A percentile compares a stretch with the other conserved stretches of the same genome.
These are phyloP conservation scores for Salvelinus sp. DNA, from an alignment of 2,113 vertebrate species.

Conservation along the genomic window DNA sequence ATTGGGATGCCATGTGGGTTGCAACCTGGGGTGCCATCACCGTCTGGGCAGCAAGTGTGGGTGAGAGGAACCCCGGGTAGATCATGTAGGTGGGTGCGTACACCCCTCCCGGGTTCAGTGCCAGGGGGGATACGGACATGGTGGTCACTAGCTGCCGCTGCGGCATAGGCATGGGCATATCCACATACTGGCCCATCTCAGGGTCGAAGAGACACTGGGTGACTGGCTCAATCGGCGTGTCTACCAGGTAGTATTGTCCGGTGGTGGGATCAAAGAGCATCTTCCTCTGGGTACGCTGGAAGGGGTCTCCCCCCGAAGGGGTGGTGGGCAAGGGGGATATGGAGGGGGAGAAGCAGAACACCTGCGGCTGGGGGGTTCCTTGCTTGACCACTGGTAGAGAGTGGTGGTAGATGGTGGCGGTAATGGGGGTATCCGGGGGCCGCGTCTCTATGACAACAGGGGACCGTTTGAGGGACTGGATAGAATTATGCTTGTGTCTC, in stretches of 20 bases:
- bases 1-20: slow-evolving; percentile 63
- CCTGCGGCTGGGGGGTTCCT: slow-evolving; percentile 59
- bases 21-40: slow-evolving; percentile 29
- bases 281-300: slow-evolving; percentile 84
- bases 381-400: slow-evolving; percentile 48
- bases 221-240: slow-evolving; percentile 81
- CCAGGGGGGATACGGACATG: slow-evolving; percentile 64
- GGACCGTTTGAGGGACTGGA: slow-evolving; percentile 50
- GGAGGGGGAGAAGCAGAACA: slow-evolving; percentile 79
- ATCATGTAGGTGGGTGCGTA: slow-evolving; percentile 84
- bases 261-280: slow-evolving; percentile 91
- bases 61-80: slow-evolving; percentile 84
- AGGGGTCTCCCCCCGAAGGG: slow-evolving; percentile 45
- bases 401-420: slow-evolving; percentile 75
- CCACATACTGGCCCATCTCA: slow-evolving; percentile 92
- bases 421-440: slow-evolving; percentile 53
- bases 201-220: slow-evolving; percentile 90
- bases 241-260: slow-evolving; percentile 93
- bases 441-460: slow-evolving; percentile 61
- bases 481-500: slow-evolving; percentile 29
- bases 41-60: slow-evolving; percentile 63
- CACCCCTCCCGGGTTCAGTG: slow-evolving; percentile 56
- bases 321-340: slow-evolving; percentile 54
- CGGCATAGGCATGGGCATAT: slow-evolving; percentile 81
- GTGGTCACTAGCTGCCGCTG: slow-evolving; percentile 33